Percentiles rank a stretch among this genome's conserved stretches.
Conservation (phyloP, 2,888 invertebrate genomes). For the Hetaerina titia region DNA sequence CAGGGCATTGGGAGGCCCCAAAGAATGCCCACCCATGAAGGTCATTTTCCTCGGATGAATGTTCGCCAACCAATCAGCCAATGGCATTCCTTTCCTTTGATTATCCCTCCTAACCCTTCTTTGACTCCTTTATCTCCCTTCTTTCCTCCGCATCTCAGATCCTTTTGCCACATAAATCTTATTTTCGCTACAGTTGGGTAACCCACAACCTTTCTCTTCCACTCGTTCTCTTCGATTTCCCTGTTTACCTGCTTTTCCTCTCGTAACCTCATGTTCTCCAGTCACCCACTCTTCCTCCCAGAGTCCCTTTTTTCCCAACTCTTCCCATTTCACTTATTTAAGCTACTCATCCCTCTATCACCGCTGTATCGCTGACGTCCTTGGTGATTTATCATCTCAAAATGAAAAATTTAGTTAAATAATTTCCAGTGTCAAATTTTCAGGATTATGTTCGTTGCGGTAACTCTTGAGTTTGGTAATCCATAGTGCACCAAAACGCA, state of each 20-base stretch:
- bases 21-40: neutral
- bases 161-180: neutral
- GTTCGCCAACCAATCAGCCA: slow-evolving; percentile 29
- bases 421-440: too few species aligned
- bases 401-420: too few species aligned
- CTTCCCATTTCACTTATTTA: too few species aligned
- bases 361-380: neutral
- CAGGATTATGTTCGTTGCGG: too few species aligned
- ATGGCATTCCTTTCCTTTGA: slow-evolving; percentile 11
- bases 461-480: too few species aligned
- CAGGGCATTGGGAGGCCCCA: too few species aligned
- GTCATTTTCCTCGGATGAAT: neutral
- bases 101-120: neutral
- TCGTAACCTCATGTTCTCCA: neutral
- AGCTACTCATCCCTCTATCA: neutral
- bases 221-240: neutral
- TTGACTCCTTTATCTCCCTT: neutral
- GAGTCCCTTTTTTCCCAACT: too few species aligned
- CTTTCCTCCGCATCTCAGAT: neutral
- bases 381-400: neutral
- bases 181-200: neutral
- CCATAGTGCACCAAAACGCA: too few species aligned
- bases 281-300: neutral
- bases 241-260: neutral
- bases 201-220: neutral